These are phyloP conservation scores for Oreochromis spilurus DNA, from an alignment of 2,113 vertebrate genomes.

Conservation along the genomic window DNA sequence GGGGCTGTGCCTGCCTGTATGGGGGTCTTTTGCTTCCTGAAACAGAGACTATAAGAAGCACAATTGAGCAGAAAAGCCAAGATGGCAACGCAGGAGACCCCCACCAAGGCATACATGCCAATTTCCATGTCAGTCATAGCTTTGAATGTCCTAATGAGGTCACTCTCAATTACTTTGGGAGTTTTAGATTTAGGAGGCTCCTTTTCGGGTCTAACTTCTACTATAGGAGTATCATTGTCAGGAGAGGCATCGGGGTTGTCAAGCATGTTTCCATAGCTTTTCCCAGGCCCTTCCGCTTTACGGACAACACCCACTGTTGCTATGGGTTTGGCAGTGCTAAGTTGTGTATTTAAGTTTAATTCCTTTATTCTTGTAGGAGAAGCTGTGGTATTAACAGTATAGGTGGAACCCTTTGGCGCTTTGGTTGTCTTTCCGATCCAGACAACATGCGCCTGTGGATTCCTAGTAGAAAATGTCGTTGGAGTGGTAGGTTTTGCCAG, in stretches of 20 bases:
- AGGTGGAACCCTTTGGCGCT: neutral
- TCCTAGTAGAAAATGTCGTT: slow-evolving; percentile 2
- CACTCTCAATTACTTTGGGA: slow-evolving; percentile 64
- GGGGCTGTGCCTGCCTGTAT: slow-evolving; percentile 73
- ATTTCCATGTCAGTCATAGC: slow-evolving; percentile 86
- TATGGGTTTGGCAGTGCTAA: neutral
- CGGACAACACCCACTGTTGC: neutral
- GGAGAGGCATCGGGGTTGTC: slow-evolving; percentile 73
- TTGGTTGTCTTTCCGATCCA: slow-evolving; percentile 17
- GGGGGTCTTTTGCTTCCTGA: slow-evolving; percentile 78
- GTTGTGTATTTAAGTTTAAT: neutral
- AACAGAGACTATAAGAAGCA: slow-evolving; percentile 79
- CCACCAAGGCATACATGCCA: slow-evolving; percentile 86
- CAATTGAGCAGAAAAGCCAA: slow-evolving; percentile 88
- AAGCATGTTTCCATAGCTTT: slow-evolving; percentile 60
- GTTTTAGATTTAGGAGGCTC: slow-evolving; percentile 46
- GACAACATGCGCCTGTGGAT: neutral
- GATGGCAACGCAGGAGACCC: slow-evolving; percentile 85
- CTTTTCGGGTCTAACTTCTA: slow-evolving; percentile 31
- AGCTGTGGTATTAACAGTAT: neutral
- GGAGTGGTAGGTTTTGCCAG: neutral
- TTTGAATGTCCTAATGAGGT: slow-evolving; percentile 67
- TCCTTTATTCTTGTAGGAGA: neutral
- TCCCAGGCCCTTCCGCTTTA: slow-evolving; percentile 28
- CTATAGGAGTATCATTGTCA: slow-evolving; percentile 67